Evolutionary conservation across 2,888 invertebrate species (phyloP), one percentile per base, ranked within the genome.

Genomic region (Drosophila macrothrix): DNA sequence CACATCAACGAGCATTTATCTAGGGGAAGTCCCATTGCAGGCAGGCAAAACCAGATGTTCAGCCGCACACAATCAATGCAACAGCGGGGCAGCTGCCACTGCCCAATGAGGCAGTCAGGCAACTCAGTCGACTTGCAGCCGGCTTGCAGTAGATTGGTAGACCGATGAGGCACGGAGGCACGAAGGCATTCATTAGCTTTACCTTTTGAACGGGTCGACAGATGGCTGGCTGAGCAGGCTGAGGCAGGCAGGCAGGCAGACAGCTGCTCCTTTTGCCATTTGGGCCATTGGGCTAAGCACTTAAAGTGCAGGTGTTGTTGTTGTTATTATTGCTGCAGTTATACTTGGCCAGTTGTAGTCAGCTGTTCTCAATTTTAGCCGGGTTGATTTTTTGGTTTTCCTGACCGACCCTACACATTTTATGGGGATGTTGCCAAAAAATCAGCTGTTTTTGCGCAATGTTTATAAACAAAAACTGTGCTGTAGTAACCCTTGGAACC

Each of bases 401-500:
- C 69, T 83, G 72, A 75, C 78, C 76, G 81, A 74, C 83, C 83
- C 82, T 78, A 71, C 71, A 52, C 55, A 66, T 61, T 56, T 31
- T 22, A 58, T 58, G 82, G 82, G 88, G 90, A 84, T 84, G 84
- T 82, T 88, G 85, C 85, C 67, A 74, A 82, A 88, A 88, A 87
- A 85, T 88, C 86, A 87, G 86, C 86, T 87, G 86, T 78, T 87
- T 82, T 83, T 88, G 79, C 82, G 90, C 88, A 87, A 87, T 87
- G 87, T 87, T 87, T 87, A 87, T 87, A 87, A 87, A 87, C 87
- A 87, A 87, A 90, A 85, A 22, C 14, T 43, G 41, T 35, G 37
- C n/a, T 75, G 74, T 87, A 90, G 77, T 87, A 90, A 87, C 87
- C 87, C 87, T 87, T 80, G 90, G 88, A 86, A 89, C 90, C 90